Evolutionary conservation across 1,140 invertebrate genomes (phyloP), one percentile per base, ranked within the genome.

Genomic region (Thaumetopoea pityocampa): DNA sequence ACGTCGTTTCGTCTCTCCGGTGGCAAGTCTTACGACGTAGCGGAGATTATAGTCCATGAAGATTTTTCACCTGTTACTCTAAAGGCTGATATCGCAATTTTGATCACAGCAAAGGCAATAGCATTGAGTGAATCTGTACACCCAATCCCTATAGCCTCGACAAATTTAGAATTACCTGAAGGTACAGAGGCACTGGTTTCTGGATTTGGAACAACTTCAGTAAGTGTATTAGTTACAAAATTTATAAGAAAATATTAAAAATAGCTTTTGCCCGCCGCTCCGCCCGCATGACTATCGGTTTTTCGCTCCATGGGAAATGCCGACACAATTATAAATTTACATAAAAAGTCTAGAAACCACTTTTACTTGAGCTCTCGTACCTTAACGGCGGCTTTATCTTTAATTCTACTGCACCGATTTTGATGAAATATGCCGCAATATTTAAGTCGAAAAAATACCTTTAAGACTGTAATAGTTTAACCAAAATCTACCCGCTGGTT

Each of bases 171-270:
- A 1, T 28, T 85, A n/a, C 53, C 57, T 5, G 41, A 32, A 17
- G 70, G 67, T 4, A 54, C 61, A 5, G 46, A 61, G 37, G 80
- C 78, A 2, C 14, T 76, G 5, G 76, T 85, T 4, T 74, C 83
- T 17, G 83, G 83, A 36, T 85, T 67, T 57, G 83, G 83, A 12
- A 53, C 44, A 5, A 65, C 61, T 33, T 52, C 66, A 5, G 83
- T 85, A 52, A 71, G 74, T 65, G 10, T 23, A n/a, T 9, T 2
- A 23, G 16, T 8, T 10, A n/a, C 8, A 4, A 30, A 17, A 2
- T 9, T 0, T 4, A 2, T 14, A 14, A 28, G 0, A 6, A 15
- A 1, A 11, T 7, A 7, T 7, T 15, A 2, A 12, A 1, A 29
- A 29, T 3, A 15, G 7, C 10, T 12, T 12, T 5, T n/a, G 1